phyloP scores from a whole-genome alignment of 2,797 vertebrate genomes.

The Thunnus albacares region DNA sequence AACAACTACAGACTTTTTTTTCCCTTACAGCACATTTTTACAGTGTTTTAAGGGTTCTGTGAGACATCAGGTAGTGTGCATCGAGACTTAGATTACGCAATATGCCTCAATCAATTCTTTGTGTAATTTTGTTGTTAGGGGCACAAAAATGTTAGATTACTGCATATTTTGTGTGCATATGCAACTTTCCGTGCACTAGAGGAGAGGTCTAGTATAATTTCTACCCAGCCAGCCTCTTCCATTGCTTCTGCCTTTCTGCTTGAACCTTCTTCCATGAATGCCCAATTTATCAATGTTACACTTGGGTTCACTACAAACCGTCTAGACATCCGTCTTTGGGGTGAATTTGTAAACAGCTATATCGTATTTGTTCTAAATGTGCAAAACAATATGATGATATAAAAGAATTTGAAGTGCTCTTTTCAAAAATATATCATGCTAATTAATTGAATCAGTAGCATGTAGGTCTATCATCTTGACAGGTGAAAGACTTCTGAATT shows the following conservation, averaged over 20 bases:
- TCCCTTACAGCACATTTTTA: too few species aligned
- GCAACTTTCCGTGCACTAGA: not conserved
- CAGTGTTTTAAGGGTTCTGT: not conserved
- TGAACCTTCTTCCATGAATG: slow-evolving; percentile 31
- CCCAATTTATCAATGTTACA: slow-evolving; percentile 42
- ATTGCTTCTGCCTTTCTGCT: slow-evolving; percentile 20
- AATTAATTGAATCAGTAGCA: slow-evolving; percentile 3
- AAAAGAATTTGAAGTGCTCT: not conserved
- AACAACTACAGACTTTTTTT: too few species aligned
- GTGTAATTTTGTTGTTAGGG: not conserved
- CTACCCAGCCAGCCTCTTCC: not conserved
- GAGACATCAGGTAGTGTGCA: not conserved
- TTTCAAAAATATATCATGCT: slow-evolving; percentile 1
- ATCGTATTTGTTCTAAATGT: slow-evolving; percentile 12
- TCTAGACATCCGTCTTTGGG: slow-evolving; percentile 21
- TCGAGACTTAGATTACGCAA: not conserved
- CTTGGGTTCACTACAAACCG: slow-evolving; percentile 43
- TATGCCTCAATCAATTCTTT: not conserved
- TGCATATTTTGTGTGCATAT: slow-evolving; percentile 8
- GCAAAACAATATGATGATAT: not conserved
- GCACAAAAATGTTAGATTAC: not conserved
- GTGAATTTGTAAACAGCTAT: slow-evolving; percentile 24
- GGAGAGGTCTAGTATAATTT: not conserved
- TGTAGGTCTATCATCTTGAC: slow-evolving; percentile 3
- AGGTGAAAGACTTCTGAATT: slow-evolving; percentile 5